phyloP scores from a whole-genome alignment of 2,797 vertebrate genomes.

The Philypnodon macrostomus region DNA sequence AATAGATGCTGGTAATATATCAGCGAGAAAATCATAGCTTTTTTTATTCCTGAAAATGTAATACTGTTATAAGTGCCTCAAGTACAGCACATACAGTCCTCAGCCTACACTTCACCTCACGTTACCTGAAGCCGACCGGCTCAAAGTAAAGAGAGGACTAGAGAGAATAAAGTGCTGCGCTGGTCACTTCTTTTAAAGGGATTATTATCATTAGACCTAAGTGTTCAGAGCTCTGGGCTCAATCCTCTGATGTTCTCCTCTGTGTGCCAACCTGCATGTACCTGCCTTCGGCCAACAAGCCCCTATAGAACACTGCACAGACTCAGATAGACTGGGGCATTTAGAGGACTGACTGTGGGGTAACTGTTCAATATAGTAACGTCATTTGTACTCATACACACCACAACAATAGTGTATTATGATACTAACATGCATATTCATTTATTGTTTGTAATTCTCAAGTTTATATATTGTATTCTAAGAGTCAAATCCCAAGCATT shows the following conservation, averaged over 20 bases:
- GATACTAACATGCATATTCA: too few relatives aligned
- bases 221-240: conserved; percentile 51
- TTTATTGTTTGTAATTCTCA: too few relatives aligned
- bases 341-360: too few relatives aligned
- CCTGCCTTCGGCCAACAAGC: conserved; percentile 42
- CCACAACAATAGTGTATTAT: too few relatives aligned
- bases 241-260: conserved; percentile 31
- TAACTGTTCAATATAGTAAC: too few relatives aligned
- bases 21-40: conserved; percentile 41
- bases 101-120: conserved; percentile 31
- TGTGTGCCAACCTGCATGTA: conserved; percentile 34
- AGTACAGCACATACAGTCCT: neutral
- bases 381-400: too few relatives aligned
- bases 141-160: conserved; percentile 15
- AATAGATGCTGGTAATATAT: conserved; percentile 63
- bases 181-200: conserved; percentile 39
- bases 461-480: too few relatives aligned
- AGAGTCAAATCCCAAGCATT: too few relatives aligned
- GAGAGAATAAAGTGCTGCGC: conserved; percentile 39
- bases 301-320: conserved; percentile 9
- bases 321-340: too few relatives aligned
- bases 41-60: conserved; percentile 9
- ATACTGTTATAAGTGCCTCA: conserved; percentile 3
- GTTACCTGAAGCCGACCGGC: conserved; percentile 23
- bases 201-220: conserved; percentile 44